These are phyloP conservation scores for Sepioteuthis lessoniana DNA, from an alignment of 2,888 invertebrate genomes.

Conservation along the genomic window DNA sequence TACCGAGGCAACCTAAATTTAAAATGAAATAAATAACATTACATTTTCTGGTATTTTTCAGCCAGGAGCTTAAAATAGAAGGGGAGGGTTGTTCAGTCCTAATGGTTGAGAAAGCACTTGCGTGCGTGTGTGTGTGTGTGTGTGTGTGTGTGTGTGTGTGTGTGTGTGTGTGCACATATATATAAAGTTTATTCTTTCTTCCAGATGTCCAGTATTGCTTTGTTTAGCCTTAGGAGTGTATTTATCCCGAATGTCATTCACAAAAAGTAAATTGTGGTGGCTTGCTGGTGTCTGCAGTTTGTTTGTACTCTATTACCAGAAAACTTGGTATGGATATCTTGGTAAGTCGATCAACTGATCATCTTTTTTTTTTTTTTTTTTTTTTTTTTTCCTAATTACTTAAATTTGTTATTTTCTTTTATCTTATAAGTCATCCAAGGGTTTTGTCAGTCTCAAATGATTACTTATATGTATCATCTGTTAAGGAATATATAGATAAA, in stretches of 20 bases:
- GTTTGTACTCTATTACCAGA: slow-evolving; percentile 66
- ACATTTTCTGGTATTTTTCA: no score
- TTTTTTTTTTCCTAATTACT: background rate
- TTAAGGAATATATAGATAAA: no score
- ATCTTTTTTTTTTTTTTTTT: no score
- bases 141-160: no score
- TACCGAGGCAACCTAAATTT: no score
- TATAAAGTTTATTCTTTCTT: background rate
- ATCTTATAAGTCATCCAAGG: background rate
- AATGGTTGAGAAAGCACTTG: no score
- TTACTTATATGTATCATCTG: background rate
- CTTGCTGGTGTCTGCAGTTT: slow-evolving; percentile 62
- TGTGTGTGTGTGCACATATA: no score
- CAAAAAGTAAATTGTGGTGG: slow-evolving; percentile 68
- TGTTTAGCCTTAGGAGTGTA: slow-evolving; percentile 62
- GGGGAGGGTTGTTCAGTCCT: no score
- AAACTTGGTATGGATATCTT: slow-evolving; percentile 69
- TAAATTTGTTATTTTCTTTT: background rate
- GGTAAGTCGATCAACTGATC: no score
- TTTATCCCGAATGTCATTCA: slow-evolving; percentile 59
- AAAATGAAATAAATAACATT: no score
- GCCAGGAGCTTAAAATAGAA: no score
- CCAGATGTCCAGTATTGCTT: slow-evolving; percentile 65
- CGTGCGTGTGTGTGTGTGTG: no score
- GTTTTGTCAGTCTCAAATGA: background rate